Percentiles rank a stretch among this genome's conserved stretches.
Conservation (phyloP, 2,888 invertebrate species). For the Callosobruchus maculatus region DNA sequence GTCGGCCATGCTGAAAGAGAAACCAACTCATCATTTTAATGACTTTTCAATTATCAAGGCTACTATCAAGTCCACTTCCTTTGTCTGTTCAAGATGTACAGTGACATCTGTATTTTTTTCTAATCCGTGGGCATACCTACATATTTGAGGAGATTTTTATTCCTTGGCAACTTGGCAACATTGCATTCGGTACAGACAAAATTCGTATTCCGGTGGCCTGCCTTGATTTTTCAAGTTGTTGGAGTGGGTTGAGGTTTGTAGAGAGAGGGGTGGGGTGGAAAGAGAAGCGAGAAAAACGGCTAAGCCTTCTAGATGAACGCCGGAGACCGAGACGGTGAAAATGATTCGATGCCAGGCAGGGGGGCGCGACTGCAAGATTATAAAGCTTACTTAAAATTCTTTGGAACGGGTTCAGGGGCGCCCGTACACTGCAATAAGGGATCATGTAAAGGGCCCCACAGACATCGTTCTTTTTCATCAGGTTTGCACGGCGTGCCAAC, state of each 20-base stretch:
- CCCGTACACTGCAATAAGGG: constrained; percentile 5
- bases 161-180: no score
- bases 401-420: constrained; percentile 17
- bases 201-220: not conserved
- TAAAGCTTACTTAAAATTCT: constrained; percentile 23
- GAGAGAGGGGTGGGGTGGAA: constrained; percentile 13
- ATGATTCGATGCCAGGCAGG: constrained; percentile 10
- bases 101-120: no score
- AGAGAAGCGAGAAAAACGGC: constrained; percentile 21
- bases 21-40: no score
- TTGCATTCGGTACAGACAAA: no score
- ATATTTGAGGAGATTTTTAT: no score
- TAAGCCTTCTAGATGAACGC: constrained; percentile 11
- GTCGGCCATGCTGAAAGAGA: no score
- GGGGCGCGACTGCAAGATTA: constrained; percentile 17
- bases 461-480: no score
- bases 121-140: no score
- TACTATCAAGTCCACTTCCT: no score
- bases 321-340: constrained; percentile 18
- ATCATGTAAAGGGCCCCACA: not conserved
- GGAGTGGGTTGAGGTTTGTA: not conserved
- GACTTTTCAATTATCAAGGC: no score
- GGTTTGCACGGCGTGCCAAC: no score
- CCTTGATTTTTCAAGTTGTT: not conserved
- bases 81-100: no score